Conservation (phyloP, 2,113 vertebrate genomes). For the Corythaeola cristata region DNA sequence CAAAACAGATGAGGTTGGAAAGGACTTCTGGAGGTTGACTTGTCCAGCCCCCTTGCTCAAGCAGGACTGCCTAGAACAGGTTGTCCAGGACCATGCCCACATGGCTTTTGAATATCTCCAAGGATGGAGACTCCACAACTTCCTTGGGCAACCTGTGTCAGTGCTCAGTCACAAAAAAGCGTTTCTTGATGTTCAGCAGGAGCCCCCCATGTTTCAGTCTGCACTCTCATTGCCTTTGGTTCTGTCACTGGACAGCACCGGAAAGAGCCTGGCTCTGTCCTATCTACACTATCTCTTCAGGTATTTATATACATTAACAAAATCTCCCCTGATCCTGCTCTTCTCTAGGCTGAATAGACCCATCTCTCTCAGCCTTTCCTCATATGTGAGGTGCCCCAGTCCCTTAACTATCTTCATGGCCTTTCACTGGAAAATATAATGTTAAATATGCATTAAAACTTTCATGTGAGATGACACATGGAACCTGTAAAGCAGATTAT, state of each 20-base stretch:
- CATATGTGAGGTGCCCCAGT: background rate
- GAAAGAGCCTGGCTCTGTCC: background rate
- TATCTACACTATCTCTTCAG: background rate
- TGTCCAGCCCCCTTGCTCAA: no score
- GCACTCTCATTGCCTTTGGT: background rate
- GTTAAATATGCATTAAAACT: background rate
- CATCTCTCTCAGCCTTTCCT: background rate
- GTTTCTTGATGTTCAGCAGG: background rate
- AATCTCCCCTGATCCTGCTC: background rate
- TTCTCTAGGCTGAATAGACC: background rate
- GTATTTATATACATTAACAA: background rate
- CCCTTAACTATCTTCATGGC: background rate
- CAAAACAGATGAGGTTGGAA: background rate
- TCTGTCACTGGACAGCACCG: background rate
- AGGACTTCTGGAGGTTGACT: no score
- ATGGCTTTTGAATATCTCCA: no score
- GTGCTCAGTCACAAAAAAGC: background rate
- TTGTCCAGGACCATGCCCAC: no score
- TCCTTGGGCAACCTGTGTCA: background rate
- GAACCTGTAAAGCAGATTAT: background rate
- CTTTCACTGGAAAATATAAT: background rate
- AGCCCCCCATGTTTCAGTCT: background rate
- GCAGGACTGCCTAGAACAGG: no score
- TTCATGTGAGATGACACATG: background rate
- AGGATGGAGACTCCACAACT: no score